Base-by-base conservation (phyloP, 2,888 invertebrate genomes). In the Melieria picta region DNA sequence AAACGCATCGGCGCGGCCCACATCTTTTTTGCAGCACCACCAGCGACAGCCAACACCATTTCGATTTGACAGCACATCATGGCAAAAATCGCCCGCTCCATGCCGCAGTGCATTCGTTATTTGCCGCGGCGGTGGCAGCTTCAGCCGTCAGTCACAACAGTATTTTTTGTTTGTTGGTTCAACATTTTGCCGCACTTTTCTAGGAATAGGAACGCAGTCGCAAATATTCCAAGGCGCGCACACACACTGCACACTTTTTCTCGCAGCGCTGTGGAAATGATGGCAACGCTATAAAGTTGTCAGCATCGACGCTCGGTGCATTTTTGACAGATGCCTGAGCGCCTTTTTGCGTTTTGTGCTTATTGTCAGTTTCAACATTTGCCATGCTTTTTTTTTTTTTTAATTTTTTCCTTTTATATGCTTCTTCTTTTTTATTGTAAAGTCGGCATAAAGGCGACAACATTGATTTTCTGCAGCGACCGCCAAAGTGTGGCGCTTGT, bases 211-310 rank as follows among this genome's bases (percentile, higher is more conserved):
- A 30, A 30, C 30, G 30, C 30, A 30, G 30, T 30, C 30, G 30
- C 30, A 30, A 30, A 30, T 30, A 30, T 30, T 30, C 30, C 30
- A 30, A 30, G 30, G 30, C 30, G 30, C 30, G 30, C 30, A 30
- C 30, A 30, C 30, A 30, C 30, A 30, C 30, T 2, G 30, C 2
- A 30, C 30, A 48, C 43, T 5, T 13, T 13, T 50, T 67, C 16
- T 6, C 9, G 43, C 56, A 47, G 58, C 64, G 16, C 50, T 65
- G 66, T 68, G 64, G 71, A 64, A 72, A 74, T 75, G 71, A 74
- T 73, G 69, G 30, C 30, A 30, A 30, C 65, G 57, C 75, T 74
- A 78, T 78, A 76, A 78, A 77, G 75, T 77, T 78, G 75, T 77
- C 78, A 75, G 69, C 72, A 65, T 76, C 74, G 72, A 75, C 75